These are phyloP conservation scores for Tokudaia muenninki DNA, from an alignment of 2,797 vertebrate genomes.

Conservation along the genomic window DNA sequence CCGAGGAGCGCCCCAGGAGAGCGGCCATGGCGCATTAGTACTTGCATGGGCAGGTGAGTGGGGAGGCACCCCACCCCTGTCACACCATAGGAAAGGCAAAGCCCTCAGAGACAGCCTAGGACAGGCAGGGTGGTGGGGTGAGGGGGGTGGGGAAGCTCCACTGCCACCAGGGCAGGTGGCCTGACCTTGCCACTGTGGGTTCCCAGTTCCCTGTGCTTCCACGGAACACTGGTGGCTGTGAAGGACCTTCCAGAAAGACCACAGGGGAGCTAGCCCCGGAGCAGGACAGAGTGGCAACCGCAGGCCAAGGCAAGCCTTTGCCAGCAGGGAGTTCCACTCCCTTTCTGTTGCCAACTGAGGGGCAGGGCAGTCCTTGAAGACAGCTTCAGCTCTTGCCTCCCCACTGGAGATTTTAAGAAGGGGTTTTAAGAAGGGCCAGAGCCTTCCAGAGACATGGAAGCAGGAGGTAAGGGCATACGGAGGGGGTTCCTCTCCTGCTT, in stretches of 20 bases:
- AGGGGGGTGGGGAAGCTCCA: not conserved
- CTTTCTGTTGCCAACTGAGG: conserved; percentile 28
- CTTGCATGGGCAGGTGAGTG: conserved; percentile 37
- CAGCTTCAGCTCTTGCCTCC: conserved; percentile 14
- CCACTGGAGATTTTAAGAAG: not conserved
- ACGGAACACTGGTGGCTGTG: conserved; percentile 26
- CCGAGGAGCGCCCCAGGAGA: conserved; percentile 76
- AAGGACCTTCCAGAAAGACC: conserved; percentile 70
- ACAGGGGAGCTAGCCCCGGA: conserved; percentile 39
- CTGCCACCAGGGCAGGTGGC: conserved; percentile 13
- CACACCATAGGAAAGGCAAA: conserved; percentile 65
- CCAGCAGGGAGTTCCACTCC: conserved; percentile 37
- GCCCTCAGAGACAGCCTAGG: conserved; percentile 42
- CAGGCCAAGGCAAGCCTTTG: conserved; percentile 60
- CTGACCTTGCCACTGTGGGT: conserved; percentile 9
- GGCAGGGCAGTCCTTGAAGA: conserved; percentile 39
- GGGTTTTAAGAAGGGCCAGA: conserved; percentile 36
- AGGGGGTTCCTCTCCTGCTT: conserved; percentile 61
- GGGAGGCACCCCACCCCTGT: conserved; percentile 29
- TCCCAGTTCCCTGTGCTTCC: conserved; percentile 40
- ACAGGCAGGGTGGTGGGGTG: not conserved
- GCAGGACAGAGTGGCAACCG: conserved; percentile 5
- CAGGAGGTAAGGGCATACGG: not conserved
- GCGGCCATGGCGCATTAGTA: conserved; percentile 58
- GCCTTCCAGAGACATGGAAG: conserved; percentile 63